Conservation (phyloP, 2,797 vertebrate genomes). For the Molossus alvarezi region DNA sequence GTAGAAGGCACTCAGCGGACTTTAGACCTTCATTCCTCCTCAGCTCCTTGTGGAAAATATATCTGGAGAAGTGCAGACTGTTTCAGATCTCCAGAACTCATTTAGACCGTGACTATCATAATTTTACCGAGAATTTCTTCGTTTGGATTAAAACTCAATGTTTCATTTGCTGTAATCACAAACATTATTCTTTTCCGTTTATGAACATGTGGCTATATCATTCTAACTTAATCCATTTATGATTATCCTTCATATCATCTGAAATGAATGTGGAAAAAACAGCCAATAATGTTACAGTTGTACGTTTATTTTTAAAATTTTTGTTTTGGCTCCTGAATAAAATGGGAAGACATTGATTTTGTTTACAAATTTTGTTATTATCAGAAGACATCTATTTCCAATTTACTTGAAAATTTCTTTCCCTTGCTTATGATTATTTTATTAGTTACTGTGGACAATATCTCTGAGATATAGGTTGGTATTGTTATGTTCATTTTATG, state of each 20-base stretch:
- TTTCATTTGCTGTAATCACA: constrained; percentile 20
- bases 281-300: neutral
- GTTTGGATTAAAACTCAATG: neutral
- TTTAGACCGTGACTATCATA: neutral
- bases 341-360: constrained; percentile 19
- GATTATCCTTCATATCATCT: neutral
- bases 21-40: neutral
- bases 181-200: neutral
- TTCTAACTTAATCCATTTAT: neutral
- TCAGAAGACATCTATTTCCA: neutral
- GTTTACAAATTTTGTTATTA: constrained; percentile 20
- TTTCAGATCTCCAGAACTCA: neutral
- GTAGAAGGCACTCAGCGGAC: neutral
- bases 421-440: constrained; percentile 19
- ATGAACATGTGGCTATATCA: neutral
- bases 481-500: constrained; percentile 59
- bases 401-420: constrained; percentile 7
- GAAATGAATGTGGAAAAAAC: constrained; percentile 1
- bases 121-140: constrained; percentile 21
- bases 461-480: neutral
- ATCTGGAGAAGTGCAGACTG: neutral
- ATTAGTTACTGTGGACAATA: constrained; percentile 8
- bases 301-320: neutral
- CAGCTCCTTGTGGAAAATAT: neutral
- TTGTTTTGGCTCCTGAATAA: neutral